Evolutionary conservation across 2,113 vertebrate species (phyloP), one percentile per base, ranked within the genome.

Genomic region (Mesocricetus auratus): DNA sequence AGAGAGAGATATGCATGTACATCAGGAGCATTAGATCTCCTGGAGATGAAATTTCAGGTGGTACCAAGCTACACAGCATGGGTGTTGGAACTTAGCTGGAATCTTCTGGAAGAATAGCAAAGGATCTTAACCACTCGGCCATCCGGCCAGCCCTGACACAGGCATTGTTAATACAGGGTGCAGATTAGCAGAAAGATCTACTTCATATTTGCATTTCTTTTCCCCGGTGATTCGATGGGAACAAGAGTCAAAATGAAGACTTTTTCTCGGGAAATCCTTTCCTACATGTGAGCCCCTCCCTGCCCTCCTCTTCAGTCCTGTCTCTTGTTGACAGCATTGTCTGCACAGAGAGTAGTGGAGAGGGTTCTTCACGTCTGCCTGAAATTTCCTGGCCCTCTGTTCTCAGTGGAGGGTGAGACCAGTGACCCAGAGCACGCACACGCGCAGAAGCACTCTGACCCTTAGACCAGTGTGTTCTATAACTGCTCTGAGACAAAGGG

Each of bases 171-270:
- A 45, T 24, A 22, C 11, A 45, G n/a, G 73, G 29, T 4, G 81
- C 68, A 5, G 68, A 3, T 69, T 45, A 21, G 42, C 39, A 58
- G 62, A 86, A 58, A 62, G 22, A 1, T 78, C 26, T 89, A 13
- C 81, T 53, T 86, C 45, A 24, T 91, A 16, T 91, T 88, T 93
- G 91, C 53, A 12, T 75, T 97, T 60, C 47, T 92, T 77, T 87
- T 16, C n/a, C 22, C 91, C 56, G 45, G 39, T 10, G 77, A 96
- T 50, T 94, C 81, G 66, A 31, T n/a, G 26, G 31, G 74, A 29
- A 4, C 68, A 60, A 83, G 45, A 79, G 39, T 86, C 45, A 47
- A 68, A 89, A 78, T 79, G 47, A 90, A 94, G 89, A 78, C 42
- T 9, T 56, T 86, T 47, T 62, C 77, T 66, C 8, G 26, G 42